phyloP scores from a whole-genome alignment of 2,888 invertebrate species.

The Phytoseiulus persimilis region DNA sequence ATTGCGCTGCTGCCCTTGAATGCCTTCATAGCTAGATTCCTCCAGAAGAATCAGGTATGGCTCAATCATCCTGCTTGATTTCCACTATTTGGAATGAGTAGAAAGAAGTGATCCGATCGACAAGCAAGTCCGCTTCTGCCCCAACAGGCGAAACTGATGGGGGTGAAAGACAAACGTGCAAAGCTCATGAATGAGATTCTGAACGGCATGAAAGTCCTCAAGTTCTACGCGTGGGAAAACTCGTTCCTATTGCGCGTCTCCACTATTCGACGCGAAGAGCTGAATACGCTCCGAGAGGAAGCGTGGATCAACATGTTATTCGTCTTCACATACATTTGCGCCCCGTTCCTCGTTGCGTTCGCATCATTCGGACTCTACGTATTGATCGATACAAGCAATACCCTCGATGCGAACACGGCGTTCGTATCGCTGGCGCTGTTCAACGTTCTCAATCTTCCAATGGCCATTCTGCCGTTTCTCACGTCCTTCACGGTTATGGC shows the following conservation, averaged over 20 bases:
- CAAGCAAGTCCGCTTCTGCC: not conserved
- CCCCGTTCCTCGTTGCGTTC: constrained; percentile 61
- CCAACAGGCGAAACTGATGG: constrained; percentile 46
- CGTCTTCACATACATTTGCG: constrained; percentile 49
- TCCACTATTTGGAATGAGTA: not conserved
- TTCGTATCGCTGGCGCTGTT: constrained; percentile 51
- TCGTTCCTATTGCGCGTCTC: constrained; percentile 40
- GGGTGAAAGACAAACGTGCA: constrained; percentile 50
- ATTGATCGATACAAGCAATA: constrained; percentile 57
- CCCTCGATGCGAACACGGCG: constrained; percentile 54
- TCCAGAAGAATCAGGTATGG: constrained; percentile 43
- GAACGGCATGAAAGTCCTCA: constrained; percentile 67
- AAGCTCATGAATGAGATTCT: constrained; percentile 76
- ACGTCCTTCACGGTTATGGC: constrained; percentile 45
- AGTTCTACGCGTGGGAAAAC: constrained; percentile 43
- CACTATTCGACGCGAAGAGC: constrained; percentile 41
- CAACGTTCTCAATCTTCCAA: constrained; percentile 49
- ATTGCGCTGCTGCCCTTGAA: constrained; percentile 52
- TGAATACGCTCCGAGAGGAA: constrained; percentile 48
- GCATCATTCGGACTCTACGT: constrained; percentile 75
- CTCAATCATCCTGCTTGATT: too few species aligned
- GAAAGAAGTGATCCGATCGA: not conserved
- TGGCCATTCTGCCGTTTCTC: constrained; percentile 42
- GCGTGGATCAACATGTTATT: constrained; percentile 48
- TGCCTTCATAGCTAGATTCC: constrained; percentile 46